These are phyloP conservation scores for Drosophila pectinifera DNA, from an alignment of 1,140 invertebrate species.

Conservation along the genomic window DNA sequence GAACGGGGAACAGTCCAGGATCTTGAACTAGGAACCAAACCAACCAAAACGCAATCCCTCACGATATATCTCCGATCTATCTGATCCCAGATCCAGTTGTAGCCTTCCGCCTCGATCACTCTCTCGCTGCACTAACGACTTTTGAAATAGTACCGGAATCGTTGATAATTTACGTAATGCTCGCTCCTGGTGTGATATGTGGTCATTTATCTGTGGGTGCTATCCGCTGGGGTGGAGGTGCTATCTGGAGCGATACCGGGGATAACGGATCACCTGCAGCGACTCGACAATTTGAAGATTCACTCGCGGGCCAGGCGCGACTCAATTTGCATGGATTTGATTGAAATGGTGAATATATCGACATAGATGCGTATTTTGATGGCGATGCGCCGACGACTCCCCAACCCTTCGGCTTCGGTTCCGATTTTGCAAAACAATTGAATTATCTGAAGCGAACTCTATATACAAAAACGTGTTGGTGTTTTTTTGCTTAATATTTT, in stretches of 20 bases:
- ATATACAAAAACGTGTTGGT: slow-evolving; percentile 40
- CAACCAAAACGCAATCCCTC: slow-evolving; percentile 10
- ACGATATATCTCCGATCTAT: background rate
- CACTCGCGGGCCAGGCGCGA: slow-evolving; percentile 46
- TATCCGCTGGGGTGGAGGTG: too few relatives aligned
- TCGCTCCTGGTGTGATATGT: background rate
- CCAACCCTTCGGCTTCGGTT: slow-evolving; percentile 5
- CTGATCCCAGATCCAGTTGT: background rate
- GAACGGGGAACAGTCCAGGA: slow-evolving; percentile 30
- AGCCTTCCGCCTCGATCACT: background rate
- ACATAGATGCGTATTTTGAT: slow-evolving; percentile 12
- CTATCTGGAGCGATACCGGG: background rate
- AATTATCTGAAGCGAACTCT: slow-evolving; percentile 13
- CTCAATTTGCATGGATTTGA: slow-evolving; percentile 43
- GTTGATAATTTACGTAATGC: background rate
- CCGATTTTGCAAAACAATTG: slow-evolving; percentile 42
- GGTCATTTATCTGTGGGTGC: background rate
- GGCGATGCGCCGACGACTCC: background rate
- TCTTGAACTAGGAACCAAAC: slow-evolving; percentile 37
- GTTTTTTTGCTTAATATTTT: slow-evolving; percentile 23
- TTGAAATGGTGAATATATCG: slow-evolving; percentile 12
- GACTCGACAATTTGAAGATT: slow-evolving; percentile 61
- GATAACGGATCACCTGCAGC: slow-evolving; percentile 5
- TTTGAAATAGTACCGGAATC: background rate
- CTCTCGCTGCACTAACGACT: background rate